Conservation (phyloP, 2,797 vertebrate species). For the Poecilia gillii region DNA sequence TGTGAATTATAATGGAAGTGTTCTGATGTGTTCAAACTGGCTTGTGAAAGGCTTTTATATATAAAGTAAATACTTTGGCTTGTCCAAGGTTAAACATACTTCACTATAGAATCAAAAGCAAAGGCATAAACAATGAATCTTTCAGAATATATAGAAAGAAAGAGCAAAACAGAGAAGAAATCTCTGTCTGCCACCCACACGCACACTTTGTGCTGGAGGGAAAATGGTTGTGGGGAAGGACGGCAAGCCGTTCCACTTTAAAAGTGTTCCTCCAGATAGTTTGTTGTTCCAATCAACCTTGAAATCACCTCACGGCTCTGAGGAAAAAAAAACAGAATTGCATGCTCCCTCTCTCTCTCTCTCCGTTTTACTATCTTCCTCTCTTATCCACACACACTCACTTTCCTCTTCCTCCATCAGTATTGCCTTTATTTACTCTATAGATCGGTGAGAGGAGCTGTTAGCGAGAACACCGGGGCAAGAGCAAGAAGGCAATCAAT, state of each 20-base stretch:
- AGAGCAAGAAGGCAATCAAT: slow-evolving; percentile 80
- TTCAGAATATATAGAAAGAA: slow-evolving; percentile 26
- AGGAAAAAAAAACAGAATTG: slow-evolving; percentile 57
- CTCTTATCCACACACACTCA: not conserved
- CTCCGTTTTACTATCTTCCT: slow-evolving; percentile 16
- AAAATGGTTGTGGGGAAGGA: slow-evolving; percentile 37
- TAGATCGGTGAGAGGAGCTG: slow-evolving; percentile 75
- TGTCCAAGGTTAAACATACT: slow-evolving; percentile 36
- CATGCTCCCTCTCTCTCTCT: slow-evolving; percentile 23
- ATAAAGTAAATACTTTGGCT: not conserved
- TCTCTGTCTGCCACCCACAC: slow-evolving; percentile 12
- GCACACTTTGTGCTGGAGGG: slow-evolving; percentile 19
- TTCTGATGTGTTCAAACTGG: slow-evolving; percentile 8
- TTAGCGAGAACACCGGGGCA: slow-evolving; percentile 74
- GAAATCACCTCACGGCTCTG: slow-evolving; percentile 75
- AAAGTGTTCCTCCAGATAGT: slow-evolving; percentile 68
- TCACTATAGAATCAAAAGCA: slow-evolving; percentile 33
- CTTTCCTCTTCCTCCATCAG: slow-evolving; percentile 38
- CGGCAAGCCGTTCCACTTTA: slow-evolving; percentile 52
- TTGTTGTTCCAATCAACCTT: slow-evolving; percentile 82
- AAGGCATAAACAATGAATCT: slow-evolving; percentile 36
- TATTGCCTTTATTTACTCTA: slow-evolving; percentile 76
- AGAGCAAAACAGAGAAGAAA: slow-evolving; percentile 20
- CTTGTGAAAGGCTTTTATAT: slow-evolving; percentile 15
- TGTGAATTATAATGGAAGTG: slow-evolving; percentile 12